Evolutionary conservation across 2,888 invertebrate species (phyloP), one percentile per base, ranked within the genome.

Genomic region (Drosophila bunnanda): DNA sequence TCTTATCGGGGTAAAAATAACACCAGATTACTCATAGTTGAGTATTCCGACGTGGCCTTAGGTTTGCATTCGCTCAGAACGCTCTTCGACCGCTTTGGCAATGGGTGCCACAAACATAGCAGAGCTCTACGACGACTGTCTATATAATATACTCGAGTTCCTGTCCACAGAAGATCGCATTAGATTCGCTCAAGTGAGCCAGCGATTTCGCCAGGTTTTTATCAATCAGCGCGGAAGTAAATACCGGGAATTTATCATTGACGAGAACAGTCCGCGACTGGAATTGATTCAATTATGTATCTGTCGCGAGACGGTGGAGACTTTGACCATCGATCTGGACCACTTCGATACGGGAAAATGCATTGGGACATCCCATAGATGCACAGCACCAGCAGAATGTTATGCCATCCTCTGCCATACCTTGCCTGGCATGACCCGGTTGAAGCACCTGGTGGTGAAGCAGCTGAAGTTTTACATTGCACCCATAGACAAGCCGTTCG

Each of bases 81-180:
- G 28, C 12, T 15, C 25, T 25, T 25, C 38, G 13, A 43, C 13
- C 43, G 43, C 28, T 13, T n/a, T 8, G 9, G 52, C 58, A 57
- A 78, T 80, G 76, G 46, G 64, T 54, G 15, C 46, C 15, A 39
- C 50, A 15, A 61, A 67, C 55, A 75, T 83, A 39, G 64, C 69
- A 22, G 69, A 83, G 13, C 68, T 83, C 9, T 34, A 71, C 13
- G 68, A 78, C 41, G 82, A 83, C 62, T 80, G 88, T 13, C 68
- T 83, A 0, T 44, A 20, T n/a, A 50, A 80, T 65, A 39, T 83
- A 30, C 32, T 83, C 1, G 36, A 44, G 2, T 56, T 64, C 55
- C 32, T 83, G 7, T 4, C 69, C 2, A 0, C 15, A 5, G 54
- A 57, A 2, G 87, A 83, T 34, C 59, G 57, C 13, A 64, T 66